Evolutionary conservation across 2,888 invertebrate genomes (phyloP), one percentile per base, ranked within the genome.

Genomic region (Rhynchonema sp.): DNA sequence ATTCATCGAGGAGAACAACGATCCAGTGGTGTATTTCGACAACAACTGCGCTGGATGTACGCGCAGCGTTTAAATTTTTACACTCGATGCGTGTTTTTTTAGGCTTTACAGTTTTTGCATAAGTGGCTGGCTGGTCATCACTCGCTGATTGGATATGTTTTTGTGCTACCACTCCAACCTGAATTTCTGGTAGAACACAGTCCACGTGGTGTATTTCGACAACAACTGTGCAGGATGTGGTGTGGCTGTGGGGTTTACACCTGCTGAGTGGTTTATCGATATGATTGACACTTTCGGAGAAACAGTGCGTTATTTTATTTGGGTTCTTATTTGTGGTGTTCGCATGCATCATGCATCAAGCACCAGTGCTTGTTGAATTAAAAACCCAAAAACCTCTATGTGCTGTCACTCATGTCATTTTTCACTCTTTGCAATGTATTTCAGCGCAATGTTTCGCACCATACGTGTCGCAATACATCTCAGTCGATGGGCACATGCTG

Each of bases 21-120:
- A 72, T 59, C 65, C 64, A n/a, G 72, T 72, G 59, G 65, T 71
- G 63, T 72, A 72, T 64, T 63, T 72, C 66, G 72, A 72, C 64
- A 72, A 72, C 66, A 72, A 72, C 63, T 72, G 72, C 59, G 72
- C 71, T 60, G 72, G 72, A 63, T 69, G 70, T 69, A 58, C 66
- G 67, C 62, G 38, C 6, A 38, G 17, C 17, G 6, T 38, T 38
- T 6, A 38, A 6, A 38, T 6, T 38, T 6, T 38, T n/a, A n/a
- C n/a, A n/a, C n/a, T n/a, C n/a, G n/a, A n/a, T n/a, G n/a, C n/a
- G n/a, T n/a, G n/a, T n/a, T n/a, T n/a, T n/a, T n/a, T n/a, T n/a
- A n/a, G n/a, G n/a, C n/a, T n/a, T n/a, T n/a, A n/a, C n/a, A n/a
- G n/a, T n/a, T n/a, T n/a, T n/a, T n/a, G n/a, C n/a, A n/a, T n/a